Base-by-base conservation (phyloP, 2,113 vertebrate species). In the Phrynosoma blainvillii region DNA sequence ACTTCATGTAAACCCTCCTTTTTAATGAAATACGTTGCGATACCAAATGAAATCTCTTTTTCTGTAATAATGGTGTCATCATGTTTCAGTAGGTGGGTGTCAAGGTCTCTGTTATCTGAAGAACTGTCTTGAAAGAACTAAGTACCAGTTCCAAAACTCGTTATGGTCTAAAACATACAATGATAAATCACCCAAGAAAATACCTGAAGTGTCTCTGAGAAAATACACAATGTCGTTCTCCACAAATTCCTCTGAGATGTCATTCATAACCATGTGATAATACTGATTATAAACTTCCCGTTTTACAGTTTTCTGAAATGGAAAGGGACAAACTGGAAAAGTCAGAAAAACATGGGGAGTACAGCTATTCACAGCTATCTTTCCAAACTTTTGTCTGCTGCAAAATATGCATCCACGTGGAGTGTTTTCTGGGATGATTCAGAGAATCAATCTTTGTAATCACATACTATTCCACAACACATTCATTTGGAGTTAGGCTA, bases 171-270 rank as follows among this genome's bases (percentile, higher is more conserved):
- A 66, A 77, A 68, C 14, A 80, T 13, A 56, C 14, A 32, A 84
- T 74, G 74, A 0, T 25, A 84, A 73, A 32, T n/a, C 84, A 59
- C 66, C 71, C 52, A 14, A 1, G 8, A 40, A 91, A 90, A 84
- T 94, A 99, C 99, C 98, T 92, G 96, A 96, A 9, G 94, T 95
- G 65, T 96, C 97, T 93, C 98, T 96, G 80, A 98, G 92, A 85
- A 99, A 99, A 95, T 96, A 99, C 6, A 98, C 93, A 23, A 96
- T 89, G 1, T 76, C 94, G 66, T 93, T 95, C 84, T 97, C 95
- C 40, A 95, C n/a, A 93, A 97, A 98, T 76, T 94, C 96, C 92
- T 97, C 90, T 0, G 97, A 97, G 79, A 98, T 92, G 21, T 94
- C 85, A 59, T 97, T 90, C 5, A 97, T 87, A 25, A 95, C 89